phyloP scores from a whole-genome alignment of 2,113 vertebrate genomes.

The Thymallus thymallus region DNA sequence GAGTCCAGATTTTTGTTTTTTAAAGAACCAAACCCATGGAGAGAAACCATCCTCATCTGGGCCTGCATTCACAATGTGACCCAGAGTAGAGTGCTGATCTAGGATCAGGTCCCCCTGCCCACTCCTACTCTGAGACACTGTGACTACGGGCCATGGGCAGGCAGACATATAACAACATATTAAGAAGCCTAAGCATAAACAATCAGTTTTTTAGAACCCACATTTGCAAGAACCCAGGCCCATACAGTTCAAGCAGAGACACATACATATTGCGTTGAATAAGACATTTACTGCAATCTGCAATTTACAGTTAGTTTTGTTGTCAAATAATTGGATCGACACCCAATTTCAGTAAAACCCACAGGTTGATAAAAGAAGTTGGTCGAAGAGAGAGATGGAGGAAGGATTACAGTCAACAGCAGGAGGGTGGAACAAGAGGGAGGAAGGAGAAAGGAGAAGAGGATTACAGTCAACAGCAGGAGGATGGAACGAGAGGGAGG shows the following conservation, averaged over 20 bases:
- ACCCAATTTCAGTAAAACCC: neutral
- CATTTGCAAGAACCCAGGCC: too few species aligned
- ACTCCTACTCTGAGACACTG: too few species aligned
- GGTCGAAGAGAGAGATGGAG: constrained; percentile 4
- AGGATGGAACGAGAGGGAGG: constrained; percentile 12
- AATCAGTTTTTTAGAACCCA: too few species aligned
- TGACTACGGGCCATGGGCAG: too few species aligned
- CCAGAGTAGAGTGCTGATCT: too few species aligned
- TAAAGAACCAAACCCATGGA: too few species aligned
- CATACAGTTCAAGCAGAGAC: neutral
- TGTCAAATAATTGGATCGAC: constrained; percentile 18
- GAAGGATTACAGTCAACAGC: neutral
- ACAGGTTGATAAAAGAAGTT: constrained; percentile 5
- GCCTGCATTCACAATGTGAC: too few species aligned
- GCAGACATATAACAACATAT: too few species aligned
- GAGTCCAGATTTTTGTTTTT: too few species aligned
- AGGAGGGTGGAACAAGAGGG: constrained; percentile 15
- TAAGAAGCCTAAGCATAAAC: too few species aligned
- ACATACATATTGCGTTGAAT: neutral
- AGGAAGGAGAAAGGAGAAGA: constrained; percentile 3
- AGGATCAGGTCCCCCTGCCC: too few species aligned
- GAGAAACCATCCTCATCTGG: too few species aligned
- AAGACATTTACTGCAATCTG: neutral
- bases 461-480: neutral
- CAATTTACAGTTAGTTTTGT: constrained; percentile 5